A percentile compares a stretch with the other conserved stretches of the same genome.
phyloP scores from a whole-genome alignment of 2,113 vertebrate species.

The human region GRCh38 chr9:23496001-23496500 shows the following conservation, averaged over 20 bases:
- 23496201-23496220: neutral
- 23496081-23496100: neutral
- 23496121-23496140: slow-evolving; percentile 8
- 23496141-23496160: slow-evolving; percentile 21
- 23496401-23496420: neutral
- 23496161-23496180: neutral
- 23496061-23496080: neutral
- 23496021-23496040: neutral
- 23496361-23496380: slow-evolving; percentile 20
- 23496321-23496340: slow-evolving; percentile 20
- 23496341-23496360: neutral
- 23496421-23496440: slow-evolving; percentile 45
- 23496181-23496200: neutral
- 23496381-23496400: slow-evolving; percentile 37
- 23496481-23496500: neutral
- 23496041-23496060: neutral
- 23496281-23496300: neutral
- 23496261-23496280: neutral
- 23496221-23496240: neutral
- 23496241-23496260: neutral
- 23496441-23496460: neutral
- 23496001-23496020: neutral
- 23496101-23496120: neutral
- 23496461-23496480: neutral
- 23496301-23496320: slow-evolving; percentile 8